Evolutionary conservation across 2,113 vertebrate species (phyloP).

Genomic region (Muscicapa adusta): DNA sequence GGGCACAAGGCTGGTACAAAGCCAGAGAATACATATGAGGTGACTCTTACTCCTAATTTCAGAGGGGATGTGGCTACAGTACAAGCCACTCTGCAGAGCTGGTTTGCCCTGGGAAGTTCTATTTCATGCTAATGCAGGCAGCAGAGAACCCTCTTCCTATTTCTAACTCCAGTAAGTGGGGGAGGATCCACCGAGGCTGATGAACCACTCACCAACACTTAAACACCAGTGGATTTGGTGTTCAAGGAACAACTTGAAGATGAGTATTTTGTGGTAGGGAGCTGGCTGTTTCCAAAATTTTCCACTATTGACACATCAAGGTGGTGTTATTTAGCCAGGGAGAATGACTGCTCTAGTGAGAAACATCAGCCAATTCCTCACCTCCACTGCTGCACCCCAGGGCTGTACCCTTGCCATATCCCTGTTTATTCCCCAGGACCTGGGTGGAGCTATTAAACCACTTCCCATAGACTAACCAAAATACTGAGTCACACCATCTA

Average conservation of each 20-base stretch:
- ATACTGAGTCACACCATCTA: not conserved
- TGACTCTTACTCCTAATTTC: not conserved
- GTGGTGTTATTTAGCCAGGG: not conserved
- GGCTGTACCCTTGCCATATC: not conserved
- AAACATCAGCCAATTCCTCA: not conserved
- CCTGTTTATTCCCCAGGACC: not conserved
- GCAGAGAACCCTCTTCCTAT: not conserved
- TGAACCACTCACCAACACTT: not conserved
- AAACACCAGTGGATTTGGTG: not conserved
- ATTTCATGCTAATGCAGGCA: not conserved
- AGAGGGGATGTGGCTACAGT: not conserved
- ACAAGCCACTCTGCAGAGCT: not conserved
- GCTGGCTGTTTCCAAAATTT: not conserved
- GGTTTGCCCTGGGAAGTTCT: not conserved
- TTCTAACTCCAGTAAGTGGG: not conserved
- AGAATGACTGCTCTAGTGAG: not conserved
- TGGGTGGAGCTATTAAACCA: not conserved
- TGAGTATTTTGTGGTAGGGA: not conserved
- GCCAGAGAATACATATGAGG: fast-evolving
- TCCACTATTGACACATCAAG: not conserved
- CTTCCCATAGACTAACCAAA: not conserved
- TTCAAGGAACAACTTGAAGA: not conserved
- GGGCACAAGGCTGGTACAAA: not conserved
- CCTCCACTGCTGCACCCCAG: not conserved
- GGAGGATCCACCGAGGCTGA: not conserved